Evolutionary conservation across 2,113 vertebrate genomes (phyloP), one percentile per base, ranked within the genome.

Genomic region (Addax nasomaculatus): DNA sequence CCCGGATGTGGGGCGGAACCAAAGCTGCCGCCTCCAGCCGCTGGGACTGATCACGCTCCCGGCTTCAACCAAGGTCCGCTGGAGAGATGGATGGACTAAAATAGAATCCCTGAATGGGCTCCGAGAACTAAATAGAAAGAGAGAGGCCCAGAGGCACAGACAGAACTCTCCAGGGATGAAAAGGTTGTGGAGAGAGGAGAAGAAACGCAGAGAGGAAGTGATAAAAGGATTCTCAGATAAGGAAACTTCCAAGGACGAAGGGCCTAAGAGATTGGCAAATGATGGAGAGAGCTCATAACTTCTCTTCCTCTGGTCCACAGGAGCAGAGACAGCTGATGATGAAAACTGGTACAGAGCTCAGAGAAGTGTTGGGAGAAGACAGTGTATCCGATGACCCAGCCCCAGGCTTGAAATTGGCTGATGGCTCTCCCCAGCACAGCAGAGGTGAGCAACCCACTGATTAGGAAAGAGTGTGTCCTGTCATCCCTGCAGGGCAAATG

Each of bases 281-380:
- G 97, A 98, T 97, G 62, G 94, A 97, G 73, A 91, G 94, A 39
- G 58, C 73, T 97, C 96, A 95, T 97, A 94, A 97, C 62, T 91
- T 90, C 85, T 90, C 83, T 55, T 49, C 45, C 62, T 45, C 85
- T 23, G 43, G 67, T 96, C 83, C 57, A 36, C 64, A 25, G 90
- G 57, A 83, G 17, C 85, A 94, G 78, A 89, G 62, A 96, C 85
- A 98, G 96, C 80, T 89, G 83, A 95, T 97, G 85, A 76, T 13
- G 78, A 94, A 96, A 90, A 94, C 51, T 36, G n/a, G 29, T 58
- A 45, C 21, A 39, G 67, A 94, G 62, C 58, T 85, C 43, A 2
- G 49, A 85, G 53, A 93, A 47, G 84, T 85, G 88, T 76, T 2
- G 8, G 64, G 78, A 84, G 80, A 93, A 97, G 73, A 92, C 2